A percentile compares a stretch with the other conserved stretches of the same genome.
These are phyloP conservation scores for human DNA, from an alignment of 2,113 vertebrate genomes.

Conservation along the genomic window DNA sequence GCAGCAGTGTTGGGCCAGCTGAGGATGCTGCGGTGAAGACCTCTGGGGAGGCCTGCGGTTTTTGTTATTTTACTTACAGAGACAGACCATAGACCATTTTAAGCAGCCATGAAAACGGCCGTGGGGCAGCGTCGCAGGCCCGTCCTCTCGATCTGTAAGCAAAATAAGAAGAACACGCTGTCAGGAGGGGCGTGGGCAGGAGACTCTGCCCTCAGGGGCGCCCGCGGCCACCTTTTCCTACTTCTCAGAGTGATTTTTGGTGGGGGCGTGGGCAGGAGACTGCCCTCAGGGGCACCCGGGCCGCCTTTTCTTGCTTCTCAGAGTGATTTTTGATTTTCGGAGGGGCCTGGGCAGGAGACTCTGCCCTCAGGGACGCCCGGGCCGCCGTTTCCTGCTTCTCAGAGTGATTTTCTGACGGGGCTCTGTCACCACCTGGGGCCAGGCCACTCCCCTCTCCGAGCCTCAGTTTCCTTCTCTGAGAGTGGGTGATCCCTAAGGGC, in stretches of 20 bases:
- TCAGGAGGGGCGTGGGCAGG: conserved; percentile 80
- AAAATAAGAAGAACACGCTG: conserved; percentile 85
- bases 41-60: conserved; percentile 60
- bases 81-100: conserved; percentile 90
- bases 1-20: fast-evolving
- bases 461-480: neutral
- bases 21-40: neutral
- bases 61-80: conserved; percentile 88
- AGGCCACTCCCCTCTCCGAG: neutral
- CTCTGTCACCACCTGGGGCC: neutral
- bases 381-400: neutral
- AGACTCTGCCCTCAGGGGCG: conserved; percentile 22
- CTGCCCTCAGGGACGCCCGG: no score
- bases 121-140: conserved; percentile 84
- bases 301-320: neutral
- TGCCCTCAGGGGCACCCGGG: neutral
- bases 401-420: neutral
- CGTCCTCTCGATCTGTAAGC: conserved; percentile 87
- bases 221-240: neutral
- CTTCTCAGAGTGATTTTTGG: no score
- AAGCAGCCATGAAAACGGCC: conserved; percentile 89
- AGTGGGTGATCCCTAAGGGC: neutral
- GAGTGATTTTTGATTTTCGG: conserved; percentile 24
- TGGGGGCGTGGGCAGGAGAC: conserved; percentile 69
- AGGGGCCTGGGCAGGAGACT: conserved; percentile 59